These are phyloP conservation scores for Cricetomys ansorgei DNA, from an alignment of 2,113 vertebrate genomes.

Conservation along the genomic window DNA sequence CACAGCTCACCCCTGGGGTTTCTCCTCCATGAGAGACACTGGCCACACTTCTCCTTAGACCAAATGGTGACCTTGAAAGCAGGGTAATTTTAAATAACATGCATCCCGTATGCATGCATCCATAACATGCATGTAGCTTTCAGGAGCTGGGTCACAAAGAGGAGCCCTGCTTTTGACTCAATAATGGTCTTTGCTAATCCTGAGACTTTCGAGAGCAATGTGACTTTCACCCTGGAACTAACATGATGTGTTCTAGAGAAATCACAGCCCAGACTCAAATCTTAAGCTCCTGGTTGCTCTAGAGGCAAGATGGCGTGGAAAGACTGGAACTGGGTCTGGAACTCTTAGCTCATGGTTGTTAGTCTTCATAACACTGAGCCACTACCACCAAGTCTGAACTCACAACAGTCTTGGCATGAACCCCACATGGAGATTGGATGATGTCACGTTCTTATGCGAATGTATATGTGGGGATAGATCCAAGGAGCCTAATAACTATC, in stretches of 20 bases:
- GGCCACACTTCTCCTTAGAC: neutral
- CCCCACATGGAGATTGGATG: too few relatives aligned
- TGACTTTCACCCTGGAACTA: neutral
- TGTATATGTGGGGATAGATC: neutral
- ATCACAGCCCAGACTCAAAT: neutral
- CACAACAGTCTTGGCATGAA: neutral
- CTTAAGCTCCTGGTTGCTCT: neutral
- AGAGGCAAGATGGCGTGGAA: neutral
- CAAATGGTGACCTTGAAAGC: neutral
- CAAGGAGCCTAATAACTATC: neutral
- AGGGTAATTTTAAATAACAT: neutral
- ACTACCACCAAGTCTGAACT: neutral
- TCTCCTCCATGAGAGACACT: neutral
- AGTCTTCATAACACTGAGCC: neutral
- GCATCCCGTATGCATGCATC: too few relatives aligned
- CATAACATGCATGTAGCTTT: neutral
- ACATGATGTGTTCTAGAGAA: neutral
- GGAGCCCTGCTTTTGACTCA: neutral
- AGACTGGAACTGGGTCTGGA: neutral
- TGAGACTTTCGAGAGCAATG: neutral
- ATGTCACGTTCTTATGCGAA: neutral
- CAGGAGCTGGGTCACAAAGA: neutral
- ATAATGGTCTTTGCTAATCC: neutral
- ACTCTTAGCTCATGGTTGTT: neutral
- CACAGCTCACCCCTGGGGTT: neutral